Evolutionary conservation across 2,113 vertebrate species (phyloP).

Genomic region (Pollimyrus isidori): DNA sequence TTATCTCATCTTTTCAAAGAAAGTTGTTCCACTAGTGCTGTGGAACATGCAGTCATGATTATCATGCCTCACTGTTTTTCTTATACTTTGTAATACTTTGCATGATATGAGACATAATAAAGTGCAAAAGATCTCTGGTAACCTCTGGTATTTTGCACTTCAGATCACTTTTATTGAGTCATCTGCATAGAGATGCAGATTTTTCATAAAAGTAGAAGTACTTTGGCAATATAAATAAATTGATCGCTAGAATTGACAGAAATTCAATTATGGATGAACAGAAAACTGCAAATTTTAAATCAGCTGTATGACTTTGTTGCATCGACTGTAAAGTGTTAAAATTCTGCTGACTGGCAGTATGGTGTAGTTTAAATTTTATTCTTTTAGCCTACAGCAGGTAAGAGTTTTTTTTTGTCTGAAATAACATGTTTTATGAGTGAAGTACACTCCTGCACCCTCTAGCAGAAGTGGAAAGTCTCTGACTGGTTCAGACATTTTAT

Average conservation of each 20-base stretch:
- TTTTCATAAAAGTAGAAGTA: not conserved
- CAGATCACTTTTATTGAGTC: not conserved
- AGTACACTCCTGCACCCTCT: not conserved
- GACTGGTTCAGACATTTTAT: slow-evolving; percentile 22
- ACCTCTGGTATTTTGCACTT: not conserved
- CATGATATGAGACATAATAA: not conserved
- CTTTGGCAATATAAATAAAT: not conserved
- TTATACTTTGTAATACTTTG: not conserved
- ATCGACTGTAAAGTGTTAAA: not conserved
- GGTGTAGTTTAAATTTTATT: not conserved
- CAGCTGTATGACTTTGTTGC: not conserved
- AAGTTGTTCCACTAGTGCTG: not conserved
- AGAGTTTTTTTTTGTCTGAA: not conserved
- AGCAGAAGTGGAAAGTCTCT: not conserved
- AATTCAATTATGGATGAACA: not conserved
- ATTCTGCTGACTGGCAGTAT: not conserved
- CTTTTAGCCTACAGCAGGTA: not conserved
- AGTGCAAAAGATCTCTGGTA: not conserved
- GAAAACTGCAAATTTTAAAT: not conserved
- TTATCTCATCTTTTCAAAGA: not conserved
- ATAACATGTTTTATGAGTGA: not conserved
- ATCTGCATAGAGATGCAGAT: not conserved
- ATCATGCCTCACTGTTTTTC: not conserved
- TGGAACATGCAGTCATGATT: not conserved
- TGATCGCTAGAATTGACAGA: not conserved